A percentile compares a stretch with the other conserved stretches of the same genome.
Conservation (phyloP, 1,140 invertebrate genomes). For the Aricia agestis region DNA sequence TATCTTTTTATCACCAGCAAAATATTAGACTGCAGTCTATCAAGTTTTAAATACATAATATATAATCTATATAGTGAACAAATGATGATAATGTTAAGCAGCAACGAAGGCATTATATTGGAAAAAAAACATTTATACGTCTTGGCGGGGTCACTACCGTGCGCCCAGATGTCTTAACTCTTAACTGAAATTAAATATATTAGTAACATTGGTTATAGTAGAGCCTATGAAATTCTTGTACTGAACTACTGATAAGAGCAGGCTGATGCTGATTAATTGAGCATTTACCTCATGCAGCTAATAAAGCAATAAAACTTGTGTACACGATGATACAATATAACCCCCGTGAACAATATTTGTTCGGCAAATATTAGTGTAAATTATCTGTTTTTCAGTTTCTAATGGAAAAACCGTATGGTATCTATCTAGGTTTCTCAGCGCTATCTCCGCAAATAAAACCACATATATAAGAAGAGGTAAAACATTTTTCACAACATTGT, state of each 20-base stretch:
- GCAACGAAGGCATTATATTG: too few species aligned
- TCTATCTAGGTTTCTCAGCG: constrained; percentile 33
- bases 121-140: too few species aligned
- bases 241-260: background rate
- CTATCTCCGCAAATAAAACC: constrained; percentile 45
- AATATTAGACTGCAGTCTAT: too few species aligned
- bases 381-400: constrained; percentile 45
- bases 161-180: too few species aligned
- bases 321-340: background rate
- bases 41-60: too few species aligned
- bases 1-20: too few species aligned
- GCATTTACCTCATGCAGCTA: background rate
- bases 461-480: constrained; percentile 42
- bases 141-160: too few species aligned
- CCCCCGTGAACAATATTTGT: constrained; percentile 26
- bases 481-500: background rate
- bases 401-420: constrained; percentile 54
- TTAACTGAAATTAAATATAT: too few species aligned
- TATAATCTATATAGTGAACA: too few species aligned
- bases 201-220: too few species aligned
- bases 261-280: background rate
- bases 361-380: constrained; percentile 22
- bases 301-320: background rate
- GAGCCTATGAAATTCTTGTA: background rate
- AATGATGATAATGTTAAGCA: background rate